These are phyloP conservation scores for Theristus sp. DNA, from an alignment of 2,888 invertebrate genomes.

Conservation along the genomic window DNA sequence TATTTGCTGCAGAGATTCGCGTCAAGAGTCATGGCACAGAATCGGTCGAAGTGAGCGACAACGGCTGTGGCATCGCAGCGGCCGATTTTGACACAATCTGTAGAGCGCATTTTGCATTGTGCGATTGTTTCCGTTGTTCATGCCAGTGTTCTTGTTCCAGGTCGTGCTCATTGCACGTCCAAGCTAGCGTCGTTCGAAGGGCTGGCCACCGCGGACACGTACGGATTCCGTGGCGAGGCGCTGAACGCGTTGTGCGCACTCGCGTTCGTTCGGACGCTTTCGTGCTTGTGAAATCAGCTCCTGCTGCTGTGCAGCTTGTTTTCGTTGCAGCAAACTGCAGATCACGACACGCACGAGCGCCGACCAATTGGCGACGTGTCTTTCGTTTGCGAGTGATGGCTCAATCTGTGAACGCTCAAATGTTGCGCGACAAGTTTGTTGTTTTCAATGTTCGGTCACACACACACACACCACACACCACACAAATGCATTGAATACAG, in stretches of 20 bases:
- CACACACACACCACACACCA: too few relatives aligned
- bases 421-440: constrained; percentile 50
- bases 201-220: constrained; percentile 59
- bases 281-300: constrained; percentile 9
- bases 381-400: constrained; percentile 64
- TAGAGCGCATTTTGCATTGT: too few relatives aligned
- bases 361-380: constrained; percentile 49
- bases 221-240: constrained; percentile 95
- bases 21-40: constrained; percentile 72
- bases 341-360: constrained; percentile 55
- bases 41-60: constrained; percentile 71
- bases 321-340: constrained; percentile 42
- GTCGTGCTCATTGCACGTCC: constrained; percentile 84
- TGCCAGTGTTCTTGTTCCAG: constrained; percentile 37
- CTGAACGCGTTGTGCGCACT: constrained; percentile 80
- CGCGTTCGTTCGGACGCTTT: constrained; percentile 28
- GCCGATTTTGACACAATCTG: constrained; percentile 67
- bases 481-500: too few relatives aligned
- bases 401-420: constrained; percentile 46
- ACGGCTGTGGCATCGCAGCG: constrained; percentile 71
- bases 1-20: constrained; percentile 46
- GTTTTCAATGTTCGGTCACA: background rate
- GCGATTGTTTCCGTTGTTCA: too few relatives aligned
- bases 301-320: too few relatives aligned
- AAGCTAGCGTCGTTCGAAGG: constrained; percentile 73